Conservation (phyloP, 2,797 vertebrate species). For the Eidolon dupreanum region DNA sequence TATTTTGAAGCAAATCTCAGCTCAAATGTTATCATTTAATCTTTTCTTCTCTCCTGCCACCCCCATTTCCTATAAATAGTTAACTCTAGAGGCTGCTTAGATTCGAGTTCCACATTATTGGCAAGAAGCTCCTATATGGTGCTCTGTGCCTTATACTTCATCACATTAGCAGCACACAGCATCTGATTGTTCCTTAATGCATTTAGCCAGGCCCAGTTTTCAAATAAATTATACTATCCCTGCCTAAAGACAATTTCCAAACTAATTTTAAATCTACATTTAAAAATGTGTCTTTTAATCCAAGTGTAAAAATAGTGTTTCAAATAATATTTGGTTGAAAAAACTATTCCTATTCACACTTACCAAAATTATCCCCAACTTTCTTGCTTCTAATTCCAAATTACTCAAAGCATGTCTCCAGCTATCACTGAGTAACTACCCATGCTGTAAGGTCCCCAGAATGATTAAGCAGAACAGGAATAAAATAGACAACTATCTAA, state of each 20-base stretch:
- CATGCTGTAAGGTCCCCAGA: not conserved
- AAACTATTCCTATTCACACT: not conserved
- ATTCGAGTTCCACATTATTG: not conserved
- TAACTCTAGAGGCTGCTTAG: not conserved
- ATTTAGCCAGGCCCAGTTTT: not conserved
- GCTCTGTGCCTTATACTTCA: not conserved
- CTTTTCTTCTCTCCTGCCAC: not conserved
- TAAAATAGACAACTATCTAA: not conserved
- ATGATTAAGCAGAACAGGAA: not conserved
- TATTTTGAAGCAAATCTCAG: not conserved
- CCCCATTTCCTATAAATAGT: not conserved
- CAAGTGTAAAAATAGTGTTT: not conserved
- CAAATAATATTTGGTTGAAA: constrained; percentile 2
- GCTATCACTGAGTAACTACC: not conserved
- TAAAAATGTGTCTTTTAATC: not conserved
- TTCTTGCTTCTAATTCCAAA: not conserved
- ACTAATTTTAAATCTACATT: not conserved
- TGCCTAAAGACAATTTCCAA: not conserved
- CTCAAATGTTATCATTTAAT: not conserved
- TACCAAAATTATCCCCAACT: not conserved
- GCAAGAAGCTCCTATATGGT: not conserved
- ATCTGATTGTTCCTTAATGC: not conserved
- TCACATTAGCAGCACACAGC: not conserved
- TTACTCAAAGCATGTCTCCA: not conserved
- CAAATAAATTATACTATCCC: not conserved